Percentiles rank a stretch among this genome's conserved stretches.
These are phyloP conservation scores for Thelaira solivaga DNA, from an alignment of 2,888 invertebrate genomes.

Conservation along the genomic window DNA sequence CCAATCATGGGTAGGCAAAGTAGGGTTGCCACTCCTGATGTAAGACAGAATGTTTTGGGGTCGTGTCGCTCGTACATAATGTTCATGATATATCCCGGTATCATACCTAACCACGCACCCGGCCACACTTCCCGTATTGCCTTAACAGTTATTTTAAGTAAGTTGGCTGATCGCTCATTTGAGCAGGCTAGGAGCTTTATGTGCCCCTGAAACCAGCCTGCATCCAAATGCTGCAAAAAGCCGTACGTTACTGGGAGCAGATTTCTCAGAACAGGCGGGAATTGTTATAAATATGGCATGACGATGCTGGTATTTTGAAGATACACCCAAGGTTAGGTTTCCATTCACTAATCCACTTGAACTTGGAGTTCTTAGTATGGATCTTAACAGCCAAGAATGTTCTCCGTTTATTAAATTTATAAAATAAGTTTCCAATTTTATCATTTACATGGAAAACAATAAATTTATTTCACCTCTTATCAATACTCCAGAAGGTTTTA, in stretches of 20 bases:
- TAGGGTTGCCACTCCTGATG: too few species aligned
- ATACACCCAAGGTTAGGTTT: background rate
- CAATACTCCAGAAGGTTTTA: background rate
- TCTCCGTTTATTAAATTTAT: background rate
- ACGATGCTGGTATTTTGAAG: background rate
- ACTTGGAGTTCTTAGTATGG: background rate
- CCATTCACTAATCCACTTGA: background rate
- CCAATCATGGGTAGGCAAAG: too few species aligned
- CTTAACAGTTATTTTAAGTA: too few species aligned
- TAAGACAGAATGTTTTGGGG: too few species aligned
- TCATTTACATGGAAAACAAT: background rate
- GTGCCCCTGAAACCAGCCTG: too few species aligned
- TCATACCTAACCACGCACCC: too few species aligned
- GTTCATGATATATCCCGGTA: too few species aligned
- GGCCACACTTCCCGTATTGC: too few species aligned
- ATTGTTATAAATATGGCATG: too few species aligned
- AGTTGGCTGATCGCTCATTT: too few species aligned
- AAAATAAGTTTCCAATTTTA: background rate
- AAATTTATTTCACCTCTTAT: background rate
- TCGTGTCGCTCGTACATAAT: too few species aligned
- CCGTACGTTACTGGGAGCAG: conserved; percentile 32
- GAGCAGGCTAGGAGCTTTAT: too few species aligned
- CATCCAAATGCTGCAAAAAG: conserved; percentile 17
- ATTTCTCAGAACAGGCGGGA: conserved; percentile 24
- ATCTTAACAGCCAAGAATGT: background rate